Base-by-base conservation (phyloP, 2,113 vertebrate species). In the Rhynchopsitta pachyrhyncha region DNA sequence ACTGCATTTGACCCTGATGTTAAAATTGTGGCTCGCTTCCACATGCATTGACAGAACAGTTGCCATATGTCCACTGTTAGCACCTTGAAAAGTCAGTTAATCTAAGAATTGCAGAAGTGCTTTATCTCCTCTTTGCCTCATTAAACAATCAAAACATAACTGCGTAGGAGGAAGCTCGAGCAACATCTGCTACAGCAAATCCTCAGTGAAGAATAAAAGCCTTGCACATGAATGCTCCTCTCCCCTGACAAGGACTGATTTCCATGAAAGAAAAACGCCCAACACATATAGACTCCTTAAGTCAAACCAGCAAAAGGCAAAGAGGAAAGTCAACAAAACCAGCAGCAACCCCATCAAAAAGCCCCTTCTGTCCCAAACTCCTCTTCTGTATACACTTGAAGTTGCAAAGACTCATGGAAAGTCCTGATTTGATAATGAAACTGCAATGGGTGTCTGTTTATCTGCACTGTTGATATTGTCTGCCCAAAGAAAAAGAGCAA, bases 71-170 rank as follows among this genome's bases (percentile, higher is more conserved):
- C 89, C 81, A 92, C 81, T 67, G 84, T 88, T 94, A 91, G 80
- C 90, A 90, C 93, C 93, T 90, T 86, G 95, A 92, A 94, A 94
- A 97, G 91, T 81, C 92, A 83, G 76, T 95, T 95, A 49, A 89
- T 52, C 88, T 76, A 95, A 95, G 93, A 95, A 96, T 96, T 94
- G 97, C 96, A 95, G 92, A 82, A 97, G 62, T 91, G 90, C 94
- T 94, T 96, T 96, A 93, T 95, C 90, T 96, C 79, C 74, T 89
- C 93, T 96, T 92, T 95, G 96, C 95, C 80, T 94, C 97, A 95
- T 94, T 97, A 95, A 92, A 68, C 94, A 97, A 96, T 95, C 81
- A 97, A 95, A 93, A 97, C 74, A 87, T 52, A 95, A 91, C 84
- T 91, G 77, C 18, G 62, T 69, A 82, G 50, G 70, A 96, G 95